These are phyloP conservation scores for Rhea americana DNA, from an alignment of 2,113 vertebrate genomes.

Conservation along the genomic window DNA sequence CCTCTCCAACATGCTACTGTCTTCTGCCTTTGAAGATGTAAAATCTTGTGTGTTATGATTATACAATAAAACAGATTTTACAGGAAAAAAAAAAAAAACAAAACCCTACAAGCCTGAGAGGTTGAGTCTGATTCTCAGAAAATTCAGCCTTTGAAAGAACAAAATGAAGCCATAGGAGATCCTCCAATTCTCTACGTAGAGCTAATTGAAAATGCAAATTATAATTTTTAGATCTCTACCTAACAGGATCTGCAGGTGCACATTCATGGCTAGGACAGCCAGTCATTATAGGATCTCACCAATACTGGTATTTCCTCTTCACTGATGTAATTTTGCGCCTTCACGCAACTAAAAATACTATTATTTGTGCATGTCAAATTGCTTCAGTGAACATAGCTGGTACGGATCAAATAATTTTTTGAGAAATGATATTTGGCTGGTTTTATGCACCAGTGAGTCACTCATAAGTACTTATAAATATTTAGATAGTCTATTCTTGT, in stretches of 20 bases:
- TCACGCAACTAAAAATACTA: neutral
- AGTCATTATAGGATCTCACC: neutral
- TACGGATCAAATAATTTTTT: neutral
- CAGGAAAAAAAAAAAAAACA: no score
- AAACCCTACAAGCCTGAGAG: neutral
- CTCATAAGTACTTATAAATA: conserved; percentile 50
- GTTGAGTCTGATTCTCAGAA: neutral
- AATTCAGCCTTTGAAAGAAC: neutral
- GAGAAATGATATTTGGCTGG: conserved; percentile 26
- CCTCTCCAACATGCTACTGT: neutral
- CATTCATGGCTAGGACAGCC: neutral
- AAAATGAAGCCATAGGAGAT: neutral
- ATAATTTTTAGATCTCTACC: neutral
- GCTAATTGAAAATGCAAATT: neutral
- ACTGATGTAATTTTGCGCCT: neutral
- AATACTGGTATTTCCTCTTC: neutral
- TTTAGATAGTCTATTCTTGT: conserved; percentile 18
- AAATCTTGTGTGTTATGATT: neutral
- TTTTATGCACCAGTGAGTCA: conserved; percentile 8
- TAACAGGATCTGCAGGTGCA: neutral
- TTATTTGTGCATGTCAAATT: neutral
- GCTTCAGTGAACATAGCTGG: neutral
- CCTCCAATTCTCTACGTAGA: neutral
- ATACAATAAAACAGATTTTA: no score
- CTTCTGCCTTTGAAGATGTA: neutral